Evolutionary conservation across 2,888 invertebrate genomes (phyloP).

Genomic region (Parelbella ahira): DNA sequence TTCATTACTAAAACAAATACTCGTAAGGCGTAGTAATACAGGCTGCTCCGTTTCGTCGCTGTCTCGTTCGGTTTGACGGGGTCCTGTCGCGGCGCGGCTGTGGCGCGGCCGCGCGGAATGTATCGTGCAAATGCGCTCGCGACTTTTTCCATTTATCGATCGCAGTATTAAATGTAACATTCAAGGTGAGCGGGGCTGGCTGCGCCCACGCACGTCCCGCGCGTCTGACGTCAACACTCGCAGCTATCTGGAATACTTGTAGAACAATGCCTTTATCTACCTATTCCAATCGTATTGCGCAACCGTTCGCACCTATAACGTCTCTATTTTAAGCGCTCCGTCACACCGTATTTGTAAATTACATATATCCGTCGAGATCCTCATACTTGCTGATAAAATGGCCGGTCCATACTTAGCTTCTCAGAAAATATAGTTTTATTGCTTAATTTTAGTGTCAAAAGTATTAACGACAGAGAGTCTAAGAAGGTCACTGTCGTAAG

Average conservation of each 20-base stretch:
- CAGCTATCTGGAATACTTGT: conserved; percentile 42
- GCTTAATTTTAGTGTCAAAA: too few relatives aligned
- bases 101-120: background rate
- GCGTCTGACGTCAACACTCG: conserved; percentile 43
- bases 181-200: conserved; percentile 66
- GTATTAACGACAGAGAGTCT: too few relatives aligned
- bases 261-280: conserved; percentile 61
- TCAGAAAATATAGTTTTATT: too few relatives aligned
- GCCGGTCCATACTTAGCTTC: conserved; percentile 6
- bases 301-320: conserved; percentile 55
- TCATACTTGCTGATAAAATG: conserved; percentile 14
- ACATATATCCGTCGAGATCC: conserved; percentile 20
- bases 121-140: conserved; percentile 27
- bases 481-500: too few relatives aligned
- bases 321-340: conserved; percentile 44
- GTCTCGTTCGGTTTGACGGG: conserved; percentile 2
- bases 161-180: conserved; percentile 53
- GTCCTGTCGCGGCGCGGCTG: background rate
- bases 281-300: conserved; percentile 56
- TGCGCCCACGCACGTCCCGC: conserved; percentile 65
- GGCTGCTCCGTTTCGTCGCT: conserved; percentile 52
- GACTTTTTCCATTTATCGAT: conserved; percentile 35
- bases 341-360: conserved; percentile 18
- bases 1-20: conserved; percentile 81
- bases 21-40: conserved; percentile 76